Percentiles rank a stretch among this genome's conserved stretches.
Conservation (phyloP, 1,140 invertebrate genomes). For the Acromyrmex heyeri region DNA sequence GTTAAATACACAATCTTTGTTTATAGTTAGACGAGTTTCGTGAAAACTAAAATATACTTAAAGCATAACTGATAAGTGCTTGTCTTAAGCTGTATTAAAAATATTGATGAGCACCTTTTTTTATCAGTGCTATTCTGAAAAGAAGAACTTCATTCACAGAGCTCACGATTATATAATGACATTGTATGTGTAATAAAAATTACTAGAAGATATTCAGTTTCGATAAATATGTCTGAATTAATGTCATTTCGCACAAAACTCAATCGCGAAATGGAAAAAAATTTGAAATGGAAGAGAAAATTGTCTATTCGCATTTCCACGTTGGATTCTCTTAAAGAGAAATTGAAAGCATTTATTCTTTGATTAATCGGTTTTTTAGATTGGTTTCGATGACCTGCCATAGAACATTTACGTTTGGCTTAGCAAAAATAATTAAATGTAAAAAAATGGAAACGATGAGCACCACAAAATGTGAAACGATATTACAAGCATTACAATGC, state of each 20-base stretch:
- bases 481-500: constrained; percentile 25
- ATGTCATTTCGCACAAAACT: constrained; percentile 6
- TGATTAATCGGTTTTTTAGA: constrained; percentile 5
- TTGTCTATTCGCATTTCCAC: constrained; percentile 1
- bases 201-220: background rate
- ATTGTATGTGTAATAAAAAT: constrained; percentile 9
- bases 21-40: constrained; percentile 13
- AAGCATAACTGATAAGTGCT: background rate
- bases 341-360: constrained; percentile 5
- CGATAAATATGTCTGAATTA: constrained; percentile 4
- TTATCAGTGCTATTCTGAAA: background rate
- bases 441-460: background rate
- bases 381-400: background rate
- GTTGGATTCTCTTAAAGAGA: constrained; percentile 3
- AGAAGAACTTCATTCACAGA: background rate
- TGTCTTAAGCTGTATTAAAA: constrained; percentile 19
- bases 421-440: constrained; percentile 32
- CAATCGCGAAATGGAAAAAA: background rate
- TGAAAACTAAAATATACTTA: constrained; percentile 29
- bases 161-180: background rate
- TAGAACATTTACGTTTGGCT: constrained; percentile 16
- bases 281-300: constrained; percentile 11
- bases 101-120: constrained; percentile 19
- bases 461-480: constrained; percentile 27
- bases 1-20: constrained; percentile 28